Evolutionary conservation across 2,113 vertebrate genomes (phyloP), one percentile per base, ranked within the genome.

Genomic region (Cnemophilus loriae): DNA sequence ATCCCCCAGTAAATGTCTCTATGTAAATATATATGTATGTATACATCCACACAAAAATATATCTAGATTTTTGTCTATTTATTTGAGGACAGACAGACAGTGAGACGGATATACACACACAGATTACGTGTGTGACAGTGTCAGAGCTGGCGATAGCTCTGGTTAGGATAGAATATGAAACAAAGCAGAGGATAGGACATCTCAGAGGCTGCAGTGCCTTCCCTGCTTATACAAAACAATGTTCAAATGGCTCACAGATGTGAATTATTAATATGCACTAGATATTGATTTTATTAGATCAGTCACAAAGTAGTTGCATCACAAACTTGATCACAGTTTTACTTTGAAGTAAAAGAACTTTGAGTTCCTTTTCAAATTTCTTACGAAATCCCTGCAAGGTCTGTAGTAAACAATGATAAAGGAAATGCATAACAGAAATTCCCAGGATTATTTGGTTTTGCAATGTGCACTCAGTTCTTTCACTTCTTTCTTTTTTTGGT

Each of bases 61-160:
- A 13, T 32, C 20, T 46, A 28, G 13, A 30, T 47, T 76, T 55
- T 80, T 63, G 22, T 46, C 21, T 68, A 32, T 52, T 73, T 69
- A 30, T 77, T 64, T 74, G 18, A 56, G 12, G 8, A 55, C 12
- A 59, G 16, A 23, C 4, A 57, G 24, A 10, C 6, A 69, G 61
- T 14, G 3, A 50, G 52, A 39, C 3, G 68, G 47, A n/a, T 17
- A 49, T 1, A 57, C 4, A 50, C 1, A 57, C 16, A 47, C 0
- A 44, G 14, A 22, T 35, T 22, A 33, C 32, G 17, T 27, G 13
- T 68, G 52, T 61, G 67, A 22, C 22, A 37, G 10, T 28, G 16
- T 70, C 24, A 73, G 32, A 67, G 4, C 4, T n/a, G 33, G 26
- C 1, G 2, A 26, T 19, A 57, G 4, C 33, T 70, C 28, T 78